Percentiles rank a stretch among this genome's conserved stretches.
Evolutionary conservation across 2,113 vertebrate species (phyloP).

Genomic region (Phocoena phocoena): DNA sequence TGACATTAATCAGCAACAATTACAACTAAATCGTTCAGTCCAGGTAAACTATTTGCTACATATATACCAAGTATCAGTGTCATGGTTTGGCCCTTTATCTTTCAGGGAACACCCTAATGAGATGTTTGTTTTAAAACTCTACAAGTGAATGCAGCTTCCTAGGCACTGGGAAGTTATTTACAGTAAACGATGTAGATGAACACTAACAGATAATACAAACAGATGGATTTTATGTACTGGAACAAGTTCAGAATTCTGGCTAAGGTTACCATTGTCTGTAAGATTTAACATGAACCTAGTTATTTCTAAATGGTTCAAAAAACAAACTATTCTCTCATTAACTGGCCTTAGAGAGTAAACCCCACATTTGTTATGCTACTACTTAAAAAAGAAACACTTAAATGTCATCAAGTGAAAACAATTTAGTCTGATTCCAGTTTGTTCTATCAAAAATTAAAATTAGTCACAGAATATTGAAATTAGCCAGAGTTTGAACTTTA

Average conservation of each 20-base stretch:
- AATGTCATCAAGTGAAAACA: slow-evolving; percentile 28
- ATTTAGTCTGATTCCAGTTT: slow-evolving; percentile 39
- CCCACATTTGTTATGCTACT: not conserved
- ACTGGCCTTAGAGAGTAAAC: not conserved
- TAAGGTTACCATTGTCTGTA: not conserved
- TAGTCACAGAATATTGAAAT: slow-evolving; percentile 60
- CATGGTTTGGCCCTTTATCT: not conserved
- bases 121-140: slow-evolving; percentile 3
- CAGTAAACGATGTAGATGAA: not conserved
- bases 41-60: not conserved
- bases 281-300: not conserved
- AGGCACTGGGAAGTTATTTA: not conserved
- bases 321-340: not conserved
- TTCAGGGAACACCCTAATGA: not conserved
- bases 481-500: slow-evolving; percentile 57
- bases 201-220: not conserved
- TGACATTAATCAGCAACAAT: not conserved
- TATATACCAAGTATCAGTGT: not conserved
- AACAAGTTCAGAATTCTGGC: slow-evolving; percentile 41
- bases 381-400: not conserved
- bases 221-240: not conserved
- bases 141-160: not conserved
- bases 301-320: slow-evolving; percentile 36
- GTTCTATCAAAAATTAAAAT: slow-evolving; percentile 59
- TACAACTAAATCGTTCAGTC: not conserved